A percentile compares a stretch with the other conserved stretches of the same genome.
Evolutionary conservation across 2,888 invertebrate genomes (phyloP).

Genomic region (Diaprepes abbreviatus): DNA sequence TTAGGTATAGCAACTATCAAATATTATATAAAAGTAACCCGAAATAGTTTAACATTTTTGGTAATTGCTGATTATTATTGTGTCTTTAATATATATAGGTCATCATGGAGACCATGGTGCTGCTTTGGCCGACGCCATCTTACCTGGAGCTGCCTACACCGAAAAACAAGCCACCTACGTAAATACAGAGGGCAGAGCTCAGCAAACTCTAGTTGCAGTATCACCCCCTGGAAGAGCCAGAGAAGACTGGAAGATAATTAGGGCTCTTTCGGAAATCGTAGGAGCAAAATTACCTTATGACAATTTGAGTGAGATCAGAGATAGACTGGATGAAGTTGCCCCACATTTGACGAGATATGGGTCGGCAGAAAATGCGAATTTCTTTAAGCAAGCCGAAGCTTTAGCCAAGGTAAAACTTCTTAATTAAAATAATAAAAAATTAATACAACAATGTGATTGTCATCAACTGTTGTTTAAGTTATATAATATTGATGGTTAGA

Average conservation of each 20-base stretch:
- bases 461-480: too few relatives aligned
- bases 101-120: slow-evolving; percentile 98
- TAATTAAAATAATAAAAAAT: too few relatives aligned
- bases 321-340: slow-evolving; percentile 86
- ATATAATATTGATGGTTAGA: too few relatives aligned
- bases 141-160: slow-evolving; percentile 98
- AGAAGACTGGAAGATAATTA: slow-evolving; percentile 98
- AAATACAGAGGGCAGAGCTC: slow-evolving; percentile 97
- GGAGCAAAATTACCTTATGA: slow-evolving; percentile 83
- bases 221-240: slow-evolving; percentile 93
- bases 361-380: slow-evolving; percentile 86
- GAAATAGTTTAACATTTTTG: too few relatives aligned
- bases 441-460: too few relatives aligned
- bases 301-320: slow-evolving; percentile 84
- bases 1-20: slow-evolving; percentile 77
- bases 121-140: slow-evolving; percentile 89
- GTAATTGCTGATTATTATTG: slow-evolving; percentile 5
- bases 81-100: slow-evolving; percentile 70
- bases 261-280: slow-evolving; percentile 94
- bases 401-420: slow-evolving; percentile 76
- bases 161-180: slow-evolving; percentile 98
- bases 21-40: too few relatives aligned
- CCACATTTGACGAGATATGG: slow-evolving; percentile 92
- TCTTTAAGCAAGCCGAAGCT: slow-evolving; percentile 83
- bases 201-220: slow-evolving; percentile 89